Percentiles rank a stretch among this genome's conserved stretches.
Evolutionary conservation across 1,140 invertebrate genomes (phyloP).

Genomic region (Musca domestica): DNA sequence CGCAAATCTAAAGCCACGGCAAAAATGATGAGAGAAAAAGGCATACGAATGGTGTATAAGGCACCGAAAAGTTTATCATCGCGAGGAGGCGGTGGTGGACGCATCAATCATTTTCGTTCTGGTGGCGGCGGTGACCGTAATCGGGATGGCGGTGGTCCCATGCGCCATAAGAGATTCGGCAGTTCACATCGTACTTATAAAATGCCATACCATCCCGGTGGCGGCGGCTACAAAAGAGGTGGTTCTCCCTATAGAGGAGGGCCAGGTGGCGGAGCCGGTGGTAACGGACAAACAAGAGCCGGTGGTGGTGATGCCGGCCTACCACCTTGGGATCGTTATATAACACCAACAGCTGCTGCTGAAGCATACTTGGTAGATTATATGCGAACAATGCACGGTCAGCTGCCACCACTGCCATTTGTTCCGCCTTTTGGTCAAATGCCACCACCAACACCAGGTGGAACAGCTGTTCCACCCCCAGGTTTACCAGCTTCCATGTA

Average conservation of each 20-base stretch:
- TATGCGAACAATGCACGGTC: slow-evolving; percentile 78
- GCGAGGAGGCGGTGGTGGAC: slow-evolving; percentile 54
- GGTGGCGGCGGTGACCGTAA: slow-evolving; percentile 42
- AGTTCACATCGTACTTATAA: slow-evolving; percentile 44
- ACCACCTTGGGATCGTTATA: slow-evolving; percentile 55
- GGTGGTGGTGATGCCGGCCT: slow-evolving; percentile 54
- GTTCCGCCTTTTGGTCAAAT: slow-evolving; percentile 63
- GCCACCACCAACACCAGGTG: slow-evolving; percentile 53
- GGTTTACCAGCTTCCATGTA: slow-evolving; percentile 59
- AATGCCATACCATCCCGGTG: slow-evolving; percentile 30
- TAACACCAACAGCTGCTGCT: slow-evolving; percentile 64
- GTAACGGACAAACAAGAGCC: slow-evolving; percentile 53
- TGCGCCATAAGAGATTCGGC: slow-evolving; percentile 36
- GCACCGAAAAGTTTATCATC: slow-evolving; percentile 56
- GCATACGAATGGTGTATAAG: slow-evolving; percentile 55
- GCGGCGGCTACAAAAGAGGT: slow-evolving; percentile 60
- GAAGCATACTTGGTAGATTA: slow-evolving; percentile 76
- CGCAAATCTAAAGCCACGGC: slow-evolving; percentile 84
- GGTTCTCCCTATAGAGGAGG: slow-evolving; percentile 58
- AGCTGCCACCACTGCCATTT: slow-evolving; percentile 72
- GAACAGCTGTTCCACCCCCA: slow-evolving; percentile 65
- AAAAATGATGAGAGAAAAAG: slow-evolving; percentile 58
- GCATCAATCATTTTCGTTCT: slow-evolving; percentile 39
- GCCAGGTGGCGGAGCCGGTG: slow-evolving; percentile 48
- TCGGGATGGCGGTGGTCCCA: slow-evolving; percentile 46